Conservation (phyloP, 2,888 invertebrate genomes). For the Polyommatus icarus region DNA sequence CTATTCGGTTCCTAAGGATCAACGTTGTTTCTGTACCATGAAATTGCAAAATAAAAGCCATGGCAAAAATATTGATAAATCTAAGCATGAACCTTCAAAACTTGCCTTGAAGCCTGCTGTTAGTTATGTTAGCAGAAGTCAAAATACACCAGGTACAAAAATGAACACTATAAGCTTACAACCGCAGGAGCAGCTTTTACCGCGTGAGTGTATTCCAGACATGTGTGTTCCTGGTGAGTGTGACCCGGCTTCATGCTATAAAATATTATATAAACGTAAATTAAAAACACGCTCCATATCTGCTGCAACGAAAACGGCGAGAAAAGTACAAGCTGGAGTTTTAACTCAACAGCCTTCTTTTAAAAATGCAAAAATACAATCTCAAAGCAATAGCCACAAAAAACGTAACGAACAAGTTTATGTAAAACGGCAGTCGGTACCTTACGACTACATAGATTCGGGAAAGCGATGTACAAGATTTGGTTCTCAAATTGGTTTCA, state of each 20-base stretch:
- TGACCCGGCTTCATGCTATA: conserved; percentile 48
- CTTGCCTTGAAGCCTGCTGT: neutral
- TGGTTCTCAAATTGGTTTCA: conserved; percentile 41
- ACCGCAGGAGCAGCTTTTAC: conserved; percentile 6
- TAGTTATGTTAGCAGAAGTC: neutral
- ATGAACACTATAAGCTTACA: neutral
- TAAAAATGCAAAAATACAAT: conserved; percentile 28
- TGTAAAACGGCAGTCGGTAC: neutral
- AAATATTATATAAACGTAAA: conserved; percentile 47
- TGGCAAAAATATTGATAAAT: neutral
- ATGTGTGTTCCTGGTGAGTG: conserved; percentile 47
- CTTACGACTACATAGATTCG: conserved; percentile 3
- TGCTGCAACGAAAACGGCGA: conserved; percentile 41
- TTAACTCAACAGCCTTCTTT: neutral
- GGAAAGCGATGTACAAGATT: conserved; percentile 37
- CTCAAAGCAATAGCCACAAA: conserved; percentile 13
- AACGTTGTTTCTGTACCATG: conserved; percentile 52
- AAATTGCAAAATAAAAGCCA: conserved; percentile 43
- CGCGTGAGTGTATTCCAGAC: conserved; percentile 49
- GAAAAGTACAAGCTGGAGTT: conserved; percentile 35
- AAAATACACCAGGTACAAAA: conserved; percentile 35
- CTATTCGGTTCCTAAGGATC: neutral
- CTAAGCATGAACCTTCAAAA: neutral
- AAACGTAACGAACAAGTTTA: neutral
- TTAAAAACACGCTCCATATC: conserved; percentile 43